Evolutionary conservation across 1,140 invertebrate genomes (phyloP), one percentile per base, ranked within the genome.

Genomic region (Aphidius ervi): DNA sequence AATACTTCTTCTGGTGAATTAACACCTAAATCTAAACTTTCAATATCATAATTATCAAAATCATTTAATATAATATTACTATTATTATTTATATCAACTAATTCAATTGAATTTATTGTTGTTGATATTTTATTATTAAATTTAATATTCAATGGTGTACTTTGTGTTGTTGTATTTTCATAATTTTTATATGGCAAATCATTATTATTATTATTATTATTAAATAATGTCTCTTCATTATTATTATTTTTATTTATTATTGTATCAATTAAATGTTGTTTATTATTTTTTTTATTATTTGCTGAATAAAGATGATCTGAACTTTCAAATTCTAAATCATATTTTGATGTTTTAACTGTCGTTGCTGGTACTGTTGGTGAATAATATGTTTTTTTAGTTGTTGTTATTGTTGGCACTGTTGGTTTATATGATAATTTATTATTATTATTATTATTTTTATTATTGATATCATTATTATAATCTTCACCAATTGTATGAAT

Each of bases 371-470:
- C 69, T 0, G 76, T 77, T 5, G 76, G 75, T 2, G 76, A 78
- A 39, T 77, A 78, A 10, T 70, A 75, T 66, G 68, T 69, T 20
- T 73, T 67, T 0, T 71, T 73, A 0, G 74, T 77, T 0, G 75
- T 78, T 5, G 74, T 78, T 1, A 76, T 71, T 1, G 76, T 78
- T 6, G 76, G 76, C 10, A 77, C 76, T 3, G 75, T 77, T 9
- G 76, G 76, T 10, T 74, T 74, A 56, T 78, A 78, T 7, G 74
- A 74, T 0, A 74, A 67, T 41, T 71, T 71, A 41, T 71, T 72
- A 49, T 64, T 65, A 58, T 73, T 72, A 5, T 42, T 40, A 37
- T 20, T 47, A 47, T n/a, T n/a, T n/a, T n/a, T n/a, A n/a, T n/a
- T n/a, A n/a, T n/a, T n/a, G n/a, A n/a, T n/a, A n/a, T 62, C 46